Conservation (phyloP, 2,797 vertebrate species). For the Smutsia gigantea region DNA sequence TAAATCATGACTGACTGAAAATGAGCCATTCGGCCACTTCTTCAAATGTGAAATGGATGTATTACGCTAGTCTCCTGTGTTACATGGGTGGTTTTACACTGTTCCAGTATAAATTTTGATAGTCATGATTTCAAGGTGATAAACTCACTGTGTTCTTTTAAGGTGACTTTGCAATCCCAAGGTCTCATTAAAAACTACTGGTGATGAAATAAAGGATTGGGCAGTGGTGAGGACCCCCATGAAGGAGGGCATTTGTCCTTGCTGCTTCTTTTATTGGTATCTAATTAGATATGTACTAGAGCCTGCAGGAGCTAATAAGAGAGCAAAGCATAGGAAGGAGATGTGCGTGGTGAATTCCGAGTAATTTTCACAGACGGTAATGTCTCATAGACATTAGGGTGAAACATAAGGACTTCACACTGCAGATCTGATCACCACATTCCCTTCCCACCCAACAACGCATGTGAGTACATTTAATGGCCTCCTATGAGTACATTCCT, state of each 20-base stretch:
- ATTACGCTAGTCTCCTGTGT: conserved; percentile 27
- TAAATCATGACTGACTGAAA: conserved; percentile 63
- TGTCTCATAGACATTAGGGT: neutral
- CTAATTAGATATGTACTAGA: conserved; percentile 54
- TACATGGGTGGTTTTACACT: conserved; percentile 36
- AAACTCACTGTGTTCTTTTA: conserved; percentile 41
- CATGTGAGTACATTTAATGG: neutral
- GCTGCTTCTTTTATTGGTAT: conserved; percentile 56
- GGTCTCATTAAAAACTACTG: conserved; percentile 56
- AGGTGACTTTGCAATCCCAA: conserved; percentile 51
- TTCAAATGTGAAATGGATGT: conserved; percentile 49
- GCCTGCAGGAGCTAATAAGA: conserved; percentile 41
- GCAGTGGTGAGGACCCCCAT: neutral
- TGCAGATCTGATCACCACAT: neutral
- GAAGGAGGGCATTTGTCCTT: conserved; percentile 19
- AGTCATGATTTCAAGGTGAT: conserved; percentile 57
- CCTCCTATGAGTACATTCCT: neutral
- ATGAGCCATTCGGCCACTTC: conserved; percentile 62
- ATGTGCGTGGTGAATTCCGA: conserved; percentile 43
- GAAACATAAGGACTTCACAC: neutral
- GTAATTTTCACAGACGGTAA: neutral
- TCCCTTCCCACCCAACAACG: neutral
- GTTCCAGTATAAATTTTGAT: conserved; percentile 31
- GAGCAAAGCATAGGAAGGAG: neutral
- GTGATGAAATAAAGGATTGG: conserved; percentile 40